Evolutionary conservation across 2,797 vertebrate genomes (phyloP), one percentile per base, ranked within the genome.

Genomic region (Poeciliopsis gracilis): DNA sequence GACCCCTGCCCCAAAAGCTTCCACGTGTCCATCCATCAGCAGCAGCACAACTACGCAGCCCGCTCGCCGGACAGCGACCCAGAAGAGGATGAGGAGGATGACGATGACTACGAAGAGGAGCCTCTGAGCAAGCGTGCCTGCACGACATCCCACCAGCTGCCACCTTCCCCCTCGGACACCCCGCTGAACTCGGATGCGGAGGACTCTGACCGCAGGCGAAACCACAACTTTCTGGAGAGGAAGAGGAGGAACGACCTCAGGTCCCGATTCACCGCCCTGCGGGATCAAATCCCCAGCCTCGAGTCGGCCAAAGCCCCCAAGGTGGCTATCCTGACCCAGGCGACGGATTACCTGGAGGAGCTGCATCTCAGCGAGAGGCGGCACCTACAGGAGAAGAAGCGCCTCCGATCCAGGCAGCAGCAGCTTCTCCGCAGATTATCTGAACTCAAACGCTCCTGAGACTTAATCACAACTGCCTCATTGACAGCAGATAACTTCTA

Each of bases 31-130:
- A 96, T 99, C 77, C 98, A 99, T 89, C 96, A 97, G 84, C 97
- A 98, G 85, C 98, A 99, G 84, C 98, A 99, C 94, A 98, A 99
- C 94, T 99, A 99, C 0, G 98, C 98, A 0, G 98, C 98, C 15
- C 97, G 96, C 23, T 97, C 97, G 0, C 97, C 97, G 0, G 98
- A 98, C 16, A 95, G 91, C 30, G 95, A 90, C 33, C 95, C 79
- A 0, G 95, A 93, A 18, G 92, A 94, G 0, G 93, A 94, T 0
- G 91, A 93, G 0, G 90, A 93, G 0, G 91, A 94, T 0, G 91
- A 91, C 0, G 92, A 91, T 0, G 88, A 90, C 47, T 30, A 73
- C 13, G 87, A 90, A 0, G 90, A 93, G 5, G 93, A 93, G 55
- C 94, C 92, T 28, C 90, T 85, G 25, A 84, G 85, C 72, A 96